Base-by-base conservation (phyloP, 2,888 invertebrate species). In the Gymnoscelis rufifasciata region DNA sequence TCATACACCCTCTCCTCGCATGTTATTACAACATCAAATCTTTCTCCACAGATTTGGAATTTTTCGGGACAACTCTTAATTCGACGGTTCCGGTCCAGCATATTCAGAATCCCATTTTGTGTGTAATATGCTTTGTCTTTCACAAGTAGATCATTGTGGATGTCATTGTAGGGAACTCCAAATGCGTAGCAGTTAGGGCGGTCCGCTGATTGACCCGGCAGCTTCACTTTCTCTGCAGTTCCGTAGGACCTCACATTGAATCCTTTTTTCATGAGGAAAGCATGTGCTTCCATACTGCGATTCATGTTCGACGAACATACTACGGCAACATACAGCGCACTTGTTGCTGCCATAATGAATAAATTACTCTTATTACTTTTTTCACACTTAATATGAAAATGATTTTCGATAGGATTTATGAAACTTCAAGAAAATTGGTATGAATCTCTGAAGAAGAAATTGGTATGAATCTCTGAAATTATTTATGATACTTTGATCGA, bases 231-330 rank as follows among this genome's bases (percentile, higher is more conserved):
- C 70, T 97, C 96, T 5, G 97, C 97, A 19, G 97, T 96, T 10
- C 97, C 97, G 84, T 94, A 98, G 0, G 98, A 98, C 71, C 95
- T 93, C 0, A 99, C 98, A 72, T 93, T 93, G 74, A 96, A 99
- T 8, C 99, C 99, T 71, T 98, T 98, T 88, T 99, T 99, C 45
- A 97, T 95, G 37, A 99, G 88, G 81, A 98, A 97, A 47, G 96
- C 96, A 88, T 99, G 99, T 10, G 99, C 99, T 88, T 99, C 99
- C 99, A 99, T 99, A 68, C 98, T 98, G 48, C 99, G 91, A 76
- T 99, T 99, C 97, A 99, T 99, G 79, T 99, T 99, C 70, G 98
- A 98, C 5, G 99, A 99, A 88, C 99, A 99, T 60, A 98, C 96
- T 43, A 99, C 97, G 14, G 99, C 99, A 66, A 99, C 92, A 68